phyloP scores from a whole-genome alignment of 2,888 invertebrate genomes.

The Drosophila falleni region DNA sequence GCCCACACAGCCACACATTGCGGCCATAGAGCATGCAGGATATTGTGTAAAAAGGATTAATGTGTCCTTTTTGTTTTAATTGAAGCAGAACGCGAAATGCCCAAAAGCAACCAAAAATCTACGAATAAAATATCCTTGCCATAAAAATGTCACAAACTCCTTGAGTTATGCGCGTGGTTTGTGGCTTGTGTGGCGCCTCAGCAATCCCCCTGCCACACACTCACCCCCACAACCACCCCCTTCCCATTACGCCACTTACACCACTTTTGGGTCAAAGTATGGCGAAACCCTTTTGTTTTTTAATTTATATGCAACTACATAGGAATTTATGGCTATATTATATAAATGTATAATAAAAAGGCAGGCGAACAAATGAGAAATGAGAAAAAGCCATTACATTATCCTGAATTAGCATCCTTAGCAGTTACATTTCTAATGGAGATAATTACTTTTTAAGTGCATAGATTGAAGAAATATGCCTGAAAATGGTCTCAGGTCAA shows the following conservation, averaged over 20 bases:
- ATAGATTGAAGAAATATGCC: slow-evolving; percentile 20
- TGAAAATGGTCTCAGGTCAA: slow-evolving; percentile 5
- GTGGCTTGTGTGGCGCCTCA: slow-evolving; percentile 71
- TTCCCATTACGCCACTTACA: too few species aligned
- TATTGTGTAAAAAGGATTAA: slow-evolving; percentile 81
- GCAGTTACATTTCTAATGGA: slow-evolving; percentile 16
- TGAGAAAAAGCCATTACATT: slow-evolving; percentile 18
- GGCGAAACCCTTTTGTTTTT: slow-evolving; percentile 76
- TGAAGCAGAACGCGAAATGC: slow-evolving; percentile 66
- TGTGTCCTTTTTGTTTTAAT: slow-evolving; percentile 76
- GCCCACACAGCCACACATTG: slow-evolving; percentile 33
- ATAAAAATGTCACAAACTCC: slow-evolving; percentile 81
- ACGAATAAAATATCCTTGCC: slow-evolving; percentile 76
- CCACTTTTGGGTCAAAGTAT: slow-evolving; percentile 9
- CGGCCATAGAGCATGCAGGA: slow-evolving; percentile 69
- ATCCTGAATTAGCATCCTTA: slow-evolving; percentile 9
- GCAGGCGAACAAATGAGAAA: slow-evolving; percentile 12
- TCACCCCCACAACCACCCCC: too few species aligned
- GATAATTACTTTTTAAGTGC: slow-evolving; percentile 37
- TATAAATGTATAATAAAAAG: slow-evolving; percentile 53
- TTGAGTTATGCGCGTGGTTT: slow-evolving; percentile 71
- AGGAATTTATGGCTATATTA: slow-evolving; percentile 77
- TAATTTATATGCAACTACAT: slow-evolving; percentile 68
- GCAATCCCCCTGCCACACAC: slow-evolving; percentile 7
- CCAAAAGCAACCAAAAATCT: slow-evolving; percentile 71